These are phyloP conservation scores for Xenentodon cancila DNA, from an alignment of 2,797 vertebrate genomes.

Conservation along the genomic window DNA sequence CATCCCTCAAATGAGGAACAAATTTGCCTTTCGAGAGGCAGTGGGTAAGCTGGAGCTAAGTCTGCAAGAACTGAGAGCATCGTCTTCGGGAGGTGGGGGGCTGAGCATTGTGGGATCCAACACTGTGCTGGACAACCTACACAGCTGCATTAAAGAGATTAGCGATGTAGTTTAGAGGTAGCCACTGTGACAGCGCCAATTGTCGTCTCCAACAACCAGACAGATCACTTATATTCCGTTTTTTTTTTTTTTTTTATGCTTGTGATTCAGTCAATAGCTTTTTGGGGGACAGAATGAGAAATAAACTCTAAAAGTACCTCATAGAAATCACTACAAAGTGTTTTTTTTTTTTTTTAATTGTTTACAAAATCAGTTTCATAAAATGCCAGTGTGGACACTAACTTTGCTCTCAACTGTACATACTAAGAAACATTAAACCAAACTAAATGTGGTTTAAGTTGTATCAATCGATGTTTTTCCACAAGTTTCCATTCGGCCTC, in stretches of 20 bases:
- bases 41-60: conserved; percentile 97
- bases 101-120: conserved; percentile 79
- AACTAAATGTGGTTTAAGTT: conserved; percentile 66
- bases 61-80: conserved; percentile 97
- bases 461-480: conserved; percentile 37
- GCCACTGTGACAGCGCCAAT: conserved; percentile 75
- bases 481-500: conserved; percentile 38
- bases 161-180: conserved; percentile 99
- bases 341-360: conserved; percentile 74
- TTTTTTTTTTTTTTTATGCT: conserved; percentile 44
- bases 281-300: conserved; percentile 64
- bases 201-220: conserved; percentile 35
- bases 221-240: conserved; percentile 51
- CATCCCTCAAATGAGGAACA: conserved; percentile 97
- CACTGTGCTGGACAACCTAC: conserved; percentile 94
- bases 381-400: conserved; percentile 77
- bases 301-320: conserved; percentile 89
- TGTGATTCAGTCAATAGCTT: conserved; percentile 57
- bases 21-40: conserved; percentile 97
- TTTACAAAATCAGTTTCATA: conserved; percentile 91
- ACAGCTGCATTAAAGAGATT: conserved; percentile 97
- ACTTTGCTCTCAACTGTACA: conserved; percentile 78
- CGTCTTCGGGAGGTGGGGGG: conserved; percentile 84
- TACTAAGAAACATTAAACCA: conserved; percentile 69
- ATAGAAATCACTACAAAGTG: conserved; percentile 83